These are phyloP conservation scores for Sarcophaga carnaria DNA, from an alignment of 2,888 invertebrate genomes.

Conservation along the genomic window DNA sequence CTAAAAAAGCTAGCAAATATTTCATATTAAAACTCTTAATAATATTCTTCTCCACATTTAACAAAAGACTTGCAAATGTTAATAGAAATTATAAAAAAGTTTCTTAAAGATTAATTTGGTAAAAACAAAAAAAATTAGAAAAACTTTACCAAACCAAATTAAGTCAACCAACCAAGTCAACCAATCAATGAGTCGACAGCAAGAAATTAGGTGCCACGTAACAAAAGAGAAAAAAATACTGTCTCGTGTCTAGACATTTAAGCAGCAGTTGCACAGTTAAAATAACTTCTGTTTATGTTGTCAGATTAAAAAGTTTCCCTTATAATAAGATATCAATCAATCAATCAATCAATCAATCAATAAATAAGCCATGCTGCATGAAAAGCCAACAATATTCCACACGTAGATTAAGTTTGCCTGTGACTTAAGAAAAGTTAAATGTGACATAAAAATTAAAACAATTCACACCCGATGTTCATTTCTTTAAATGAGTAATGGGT, in stretches of 20 bases:
- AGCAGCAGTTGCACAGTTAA: not conserved
- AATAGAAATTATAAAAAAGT: no score
- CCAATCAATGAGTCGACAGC: not conserved
- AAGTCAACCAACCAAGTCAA: not conserved
- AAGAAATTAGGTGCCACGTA: not conserved
- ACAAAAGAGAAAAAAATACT: not conserved
- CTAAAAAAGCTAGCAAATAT: no score
- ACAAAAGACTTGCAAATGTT: no score
- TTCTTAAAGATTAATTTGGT: no score
- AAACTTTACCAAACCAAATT: not conserved
- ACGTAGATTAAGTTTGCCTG: not conserved
- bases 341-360: not conserved
- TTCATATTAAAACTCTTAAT: no score
- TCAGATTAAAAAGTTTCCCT: not conserved
- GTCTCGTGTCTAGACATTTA: not conserved
- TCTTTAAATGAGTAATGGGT: no score
- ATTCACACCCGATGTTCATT: not conserved
- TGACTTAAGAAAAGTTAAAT: not conserved
- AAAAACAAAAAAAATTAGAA: not conserved
- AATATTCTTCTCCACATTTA: accelerated
- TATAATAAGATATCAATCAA: not conserved
- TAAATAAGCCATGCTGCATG: not conserved
- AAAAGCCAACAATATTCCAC: not conserved
- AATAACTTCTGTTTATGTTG: not conserved
- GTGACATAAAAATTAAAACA: no score